Evolutionary conservation across 1,140 invertebrate species (phyloP), one percentile per base, ranked within the genome.

Genomic region (Pseudomyrmex cubaensis): DNA sequence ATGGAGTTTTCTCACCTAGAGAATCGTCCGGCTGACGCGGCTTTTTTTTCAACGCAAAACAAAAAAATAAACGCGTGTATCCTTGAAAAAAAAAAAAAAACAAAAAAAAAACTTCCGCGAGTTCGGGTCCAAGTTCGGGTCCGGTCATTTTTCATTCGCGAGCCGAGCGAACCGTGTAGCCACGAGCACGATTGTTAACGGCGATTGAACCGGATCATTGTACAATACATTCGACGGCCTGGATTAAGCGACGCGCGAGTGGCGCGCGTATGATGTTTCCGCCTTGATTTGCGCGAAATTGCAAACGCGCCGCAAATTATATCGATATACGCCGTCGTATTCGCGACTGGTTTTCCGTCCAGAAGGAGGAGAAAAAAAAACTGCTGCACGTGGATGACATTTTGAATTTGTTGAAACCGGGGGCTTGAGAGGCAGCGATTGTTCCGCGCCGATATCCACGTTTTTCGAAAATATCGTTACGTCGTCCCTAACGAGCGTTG

Each of bases 211-310:
- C 62, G 13, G 48, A 77, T 69, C 17, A 13, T 2, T 3, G 20
- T 17, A n/a, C n/a, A n/a, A 46, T 35, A 46, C 22, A 35, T 17
- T n/a, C 5, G 46, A 50, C 63, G 20, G 22, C 48, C 35, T 5
- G 1, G 44, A 7, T 15, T n/a, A 75, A 62, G 25, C 35, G 20
- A 7, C 9, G 2, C 57, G 46, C 57, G 44, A 1, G 20, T 25
- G 73, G 10, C 46, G 5, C 61, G 7, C 13, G 22, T 25, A 25
- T 12, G 15, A 12, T 3, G 48, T 67, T 67, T 67, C 63, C 17
- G 22, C 4, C 62, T 59, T 20, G 12, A 57, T 67, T 70, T 73
- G 74, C 46, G 25, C 25, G 48, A 62, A 52, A 74, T 72, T 74
- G 57, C 78, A 61, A 12, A 46, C 78, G 46, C 76, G 15, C 35